phyloP scores from a whole-genome alignment of 1,140 invertebrate genomes.

The Bombus affinis region DNA sequence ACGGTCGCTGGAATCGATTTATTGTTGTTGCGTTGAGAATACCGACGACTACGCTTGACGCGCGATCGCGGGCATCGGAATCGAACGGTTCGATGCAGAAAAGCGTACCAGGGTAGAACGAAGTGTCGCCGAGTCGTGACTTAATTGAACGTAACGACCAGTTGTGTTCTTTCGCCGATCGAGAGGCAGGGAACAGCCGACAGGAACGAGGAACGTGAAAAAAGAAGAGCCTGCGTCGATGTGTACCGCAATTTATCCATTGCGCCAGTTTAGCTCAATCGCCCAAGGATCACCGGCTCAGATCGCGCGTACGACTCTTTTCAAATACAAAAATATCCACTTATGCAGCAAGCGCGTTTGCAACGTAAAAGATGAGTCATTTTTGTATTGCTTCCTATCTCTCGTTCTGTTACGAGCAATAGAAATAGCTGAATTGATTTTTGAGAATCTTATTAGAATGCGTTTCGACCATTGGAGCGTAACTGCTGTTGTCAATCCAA shows the following conservation, averaged over 20 bases:
- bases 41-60: background rate
- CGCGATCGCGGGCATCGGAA: background rate
- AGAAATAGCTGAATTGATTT: background rate
- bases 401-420: background rate
- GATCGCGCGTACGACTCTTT: constrained; percentile 15
- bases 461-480: too few relatives aligned
- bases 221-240: constrained; percentile 45
- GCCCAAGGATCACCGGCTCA: constrained; percentile 45
- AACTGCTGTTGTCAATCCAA: too few relatives aligned
- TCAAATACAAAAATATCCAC: background rate
- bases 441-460: too few relatives aligned
- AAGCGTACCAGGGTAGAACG: background rate
- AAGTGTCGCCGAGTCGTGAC: constrained; percentile 8
- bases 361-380: background rate
- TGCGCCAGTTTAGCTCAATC: constrained; percentile 74
- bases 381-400: too few relatives aligned
- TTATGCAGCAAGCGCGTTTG: background rate
- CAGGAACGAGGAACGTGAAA: constrained; percentile 40
- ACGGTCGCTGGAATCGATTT: background rate
- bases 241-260: constrained; percentile 73
- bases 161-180: constrained; percentile 35
- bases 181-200: constrained; percentile 11
- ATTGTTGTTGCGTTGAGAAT: background rate
- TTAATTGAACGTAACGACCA: constrained; percentile 58
- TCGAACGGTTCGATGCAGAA: background rate